These are phyloP conservation scores for Oscheius myriophilus DNA, from an alignment of 2,888 invertebrate genomes.

Conservation along the genomic window DNA sequence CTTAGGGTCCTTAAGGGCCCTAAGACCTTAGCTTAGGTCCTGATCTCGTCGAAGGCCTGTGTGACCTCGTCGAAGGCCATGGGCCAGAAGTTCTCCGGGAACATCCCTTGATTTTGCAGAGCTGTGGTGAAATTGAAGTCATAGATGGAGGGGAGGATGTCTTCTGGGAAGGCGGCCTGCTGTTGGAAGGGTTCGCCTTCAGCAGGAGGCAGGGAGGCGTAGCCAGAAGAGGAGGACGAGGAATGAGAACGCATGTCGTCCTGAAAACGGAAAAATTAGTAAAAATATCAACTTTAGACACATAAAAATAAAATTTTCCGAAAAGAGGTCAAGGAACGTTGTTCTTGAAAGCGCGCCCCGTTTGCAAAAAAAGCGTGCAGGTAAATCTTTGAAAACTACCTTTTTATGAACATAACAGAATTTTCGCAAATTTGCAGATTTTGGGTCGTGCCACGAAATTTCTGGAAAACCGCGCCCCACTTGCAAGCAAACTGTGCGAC, in stretches of 20 bases:
- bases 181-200: background rate
- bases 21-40: constrained; percentile 22
- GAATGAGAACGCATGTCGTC: constrained; percentile 62
- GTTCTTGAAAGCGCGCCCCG: background rate
- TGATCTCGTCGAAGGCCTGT: constrained; percentile 30
- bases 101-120: constrained; percentile 13
- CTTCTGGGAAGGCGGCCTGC: constrained; percentile 5
- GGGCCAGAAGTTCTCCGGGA: no score
- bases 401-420: no score
- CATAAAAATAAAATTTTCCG: constrained; percentile 1
- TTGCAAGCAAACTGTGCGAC: background rate
- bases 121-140: constrained; percentile 37
- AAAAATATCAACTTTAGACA: no score
- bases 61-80: constrained; percentile 30
- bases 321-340: background rate
- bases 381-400: no score
- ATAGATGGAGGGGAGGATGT: constrained; percentile 35
- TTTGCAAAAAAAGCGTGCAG: no score
- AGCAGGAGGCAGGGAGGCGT: constrained; percentile 39
- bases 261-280: constrained; percentile 32
- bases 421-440: no score
- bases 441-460: no score
- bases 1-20: no score
- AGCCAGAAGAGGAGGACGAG: constrained; percentile 57
- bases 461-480: background rate